Evolutionary conservation across 2,113 vertebrate species (phyloP), one percentile per base, ranked within the genome.

Genomic region (Lasiurus cinereus): DNA sequence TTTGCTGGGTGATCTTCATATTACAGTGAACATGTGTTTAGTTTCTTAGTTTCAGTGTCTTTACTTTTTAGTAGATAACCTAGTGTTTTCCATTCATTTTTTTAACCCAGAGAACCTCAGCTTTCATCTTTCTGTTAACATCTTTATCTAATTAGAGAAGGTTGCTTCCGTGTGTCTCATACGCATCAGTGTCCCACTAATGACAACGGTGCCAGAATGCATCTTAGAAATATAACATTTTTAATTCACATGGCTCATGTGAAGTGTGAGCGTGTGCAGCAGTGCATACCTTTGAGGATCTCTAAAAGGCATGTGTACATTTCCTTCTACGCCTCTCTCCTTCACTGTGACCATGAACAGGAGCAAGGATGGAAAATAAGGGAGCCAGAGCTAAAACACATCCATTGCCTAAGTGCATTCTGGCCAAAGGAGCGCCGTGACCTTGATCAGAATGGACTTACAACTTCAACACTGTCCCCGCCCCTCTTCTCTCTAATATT

Each of bases 71-170:
- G 8, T 62, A 86, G 78, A 16, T 70, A 83, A 50, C 52, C 67
- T 70, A 18, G 21, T 80, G 43, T 79, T 95, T 94, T 69, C 50
- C 66, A 43, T 83, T 80, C 88, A n/a, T 73, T 73, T 96, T 96
- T 93, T 88, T 62, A 91, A 91, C 83, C 16, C 16, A 46, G 24
- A 84, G 66, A 83, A 77, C 19, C 43, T 89, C 43, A 72, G 64
- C 24, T 86, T 76, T 59, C 5, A 48, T 70, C 70, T 88, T 93
- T 83, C 24, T 69, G 2, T 83, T 94, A 74, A 78, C 14, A 54
- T 90, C 48, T 77, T 2, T 85, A 22, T 43, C 74, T 93, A 72
- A 83, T 54, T 90, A 93, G 62, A 78, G 39, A 84, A 22, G 16
- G 21, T 85, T 31, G 5, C 95, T 96, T 73, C 64, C 50, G 48